Conservation (phyloP, 2,113 vertebrate genomes). For the Thalassoma bifasciatum region DNA sequence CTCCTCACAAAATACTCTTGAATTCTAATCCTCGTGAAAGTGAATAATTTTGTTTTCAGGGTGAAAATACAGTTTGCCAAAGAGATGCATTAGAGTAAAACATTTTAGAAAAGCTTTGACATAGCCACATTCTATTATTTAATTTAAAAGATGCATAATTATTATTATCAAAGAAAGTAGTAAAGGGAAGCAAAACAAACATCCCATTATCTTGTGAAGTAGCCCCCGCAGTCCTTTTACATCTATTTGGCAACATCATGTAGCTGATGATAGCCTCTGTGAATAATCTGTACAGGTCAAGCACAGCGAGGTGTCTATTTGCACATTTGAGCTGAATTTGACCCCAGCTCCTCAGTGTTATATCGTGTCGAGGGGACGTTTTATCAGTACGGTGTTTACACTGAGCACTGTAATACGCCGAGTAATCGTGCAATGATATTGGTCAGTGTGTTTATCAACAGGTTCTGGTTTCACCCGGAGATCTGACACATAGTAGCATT, state of each 20-base stretch:
- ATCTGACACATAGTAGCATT: slow-evolving; percentile 32
- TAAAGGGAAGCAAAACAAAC: slow-evolving; percentile 68
- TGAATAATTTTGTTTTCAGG: too few species aligned
- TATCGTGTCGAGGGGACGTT: slow-evolving; percentile 50
- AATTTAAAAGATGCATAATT: too few species aligned
- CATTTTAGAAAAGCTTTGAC: too few species aligned
- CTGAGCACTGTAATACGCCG: slow-evolving; percentile 34
- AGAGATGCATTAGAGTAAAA: too few species aligned
- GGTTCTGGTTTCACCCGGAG: slow-evolving; percentile 66
- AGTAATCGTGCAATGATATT: slow-evolving; percentile 58
- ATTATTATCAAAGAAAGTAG: slow-evolving; percentile 5
- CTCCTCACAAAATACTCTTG: not conserved
- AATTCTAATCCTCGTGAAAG: not conserved
- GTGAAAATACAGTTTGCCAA: too few species aligned
- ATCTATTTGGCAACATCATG: slow-evolving; percentile 80
- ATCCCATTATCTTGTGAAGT: slow-evolving; percentile 59
- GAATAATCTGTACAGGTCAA: slow-evolving; percentile 83
- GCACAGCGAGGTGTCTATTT: slow-evolving; percentile 78
- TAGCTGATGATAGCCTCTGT: slow-evolving; percentile 75
- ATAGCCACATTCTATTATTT: too few species aligned
- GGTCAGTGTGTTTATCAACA: slow-evolving; percentile 71
- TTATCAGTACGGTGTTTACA: slow-evolving; percentile 59
- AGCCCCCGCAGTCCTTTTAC: too few species aligned
- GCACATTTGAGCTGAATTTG: slow-evolving; percentile 74
- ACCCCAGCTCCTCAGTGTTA: slow-evolving; percentile 63